Percentiles rank a stretch among this genome's conserved stretches.
Evolutionary conservation across 2,888 invertebrate genomes (phyloP).

Genomic region (Electrophaes corylata): DNA sequence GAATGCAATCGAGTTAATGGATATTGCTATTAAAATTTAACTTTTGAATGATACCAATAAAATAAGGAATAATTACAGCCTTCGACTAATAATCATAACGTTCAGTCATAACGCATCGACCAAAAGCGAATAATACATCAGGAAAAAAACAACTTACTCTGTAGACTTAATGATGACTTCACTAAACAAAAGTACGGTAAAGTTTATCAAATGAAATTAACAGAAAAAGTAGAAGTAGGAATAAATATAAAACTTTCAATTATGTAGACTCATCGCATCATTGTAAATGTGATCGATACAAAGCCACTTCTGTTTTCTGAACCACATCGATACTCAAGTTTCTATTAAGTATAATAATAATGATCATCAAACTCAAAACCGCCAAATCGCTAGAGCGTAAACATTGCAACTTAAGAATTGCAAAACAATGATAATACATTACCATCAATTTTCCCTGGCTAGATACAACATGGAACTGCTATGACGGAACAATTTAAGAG

Average conservation of each 20-base stretch:
- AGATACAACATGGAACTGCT: slow-evolving; percentile 23
- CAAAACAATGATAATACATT: not conserved
- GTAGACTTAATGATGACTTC: not conserved
- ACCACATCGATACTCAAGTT: slow-evolving; percentile 25
- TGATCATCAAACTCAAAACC: slow-evolving; percentile 4
- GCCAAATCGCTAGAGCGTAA: slow-evolving; percentile 6
- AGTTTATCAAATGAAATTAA: not conserved
- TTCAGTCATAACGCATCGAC: too few relatives aligned
- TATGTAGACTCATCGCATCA: not conserved
- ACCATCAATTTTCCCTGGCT: not conserved
- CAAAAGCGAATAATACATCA: not conserved
- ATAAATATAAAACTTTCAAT: not conserved
- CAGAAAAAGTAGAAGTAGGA: not conserved
- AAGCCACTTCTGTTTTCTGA: slow-evolving; percentile 20
- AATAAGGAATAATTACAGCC: not conserved
- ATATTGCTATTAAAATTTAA: slow-evolving; percentile 16
- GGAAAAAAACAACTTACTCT: not conserved
- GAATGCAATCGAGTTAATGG: slow-evolving; percentile 34
- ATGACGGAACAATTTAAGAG: slow-evolving; percentile 25
- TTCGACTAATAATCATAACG: too few relatives aligned
- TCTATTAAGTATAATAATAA: slow-evolving; percentile 17
- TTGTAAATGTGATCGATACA: slow-evolving; percentile 21
- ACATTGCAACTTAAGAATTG: not conserved
- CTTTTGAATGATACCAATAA: not conserved
- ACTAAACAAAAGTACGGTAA: not conserved